These are phyloP conservation scores for Aphaenogaster ashmeadi DNA, from an alignment of 1,140 invertebrate species.

Conservation along the genomic window DNA sequence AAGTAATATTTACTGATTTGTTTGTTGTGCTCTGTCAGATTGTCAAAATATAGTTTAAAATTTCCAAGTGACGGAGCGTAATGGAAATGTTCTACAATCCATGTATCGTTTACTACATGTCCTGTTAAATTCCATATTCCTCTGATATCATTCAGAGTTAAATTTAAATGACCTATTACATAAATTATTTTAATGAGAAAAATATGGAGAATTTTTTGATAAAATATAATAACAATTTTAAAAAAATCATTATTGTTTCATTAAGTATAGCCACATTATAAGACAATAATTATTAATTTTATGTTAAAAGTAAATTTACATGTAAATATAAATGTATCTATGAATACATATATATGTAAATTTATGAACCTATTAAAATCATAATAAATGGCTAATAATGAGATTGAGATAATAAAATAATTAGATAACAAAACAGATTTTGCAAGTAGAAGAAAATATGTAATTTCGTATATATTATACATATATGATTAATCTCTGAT, in stretches of 20 bases:
- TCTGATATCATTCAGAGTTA: neutral
- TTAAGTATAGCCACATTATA: neutral
- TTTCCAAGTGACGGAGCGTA: neutral
- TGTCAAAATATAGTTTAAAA: neutral
- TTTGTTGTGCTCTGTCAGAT: neutral
- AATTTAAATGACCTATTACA: neutral
- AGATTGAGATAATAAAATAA: too few relatives aligned
- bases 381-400: too few relatives aligned
- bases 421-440: too few relatives aligned
- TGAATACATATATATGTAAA: too few relatives aligned
- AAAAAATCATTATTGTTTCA: neutral
- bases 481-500: too few relatives aligned
- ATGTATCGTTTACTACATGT: slow-evolving; percentile 26
- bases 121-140: neutral
- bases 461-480: too few relatives aligned
- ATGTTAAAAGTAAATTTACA: too few relatives aligned
- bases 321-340: too few relatives aligned
- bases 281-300: neutral
- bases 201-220: neutral
- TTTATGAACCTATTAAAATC: too few relatives aligned
- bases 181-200: slow-evolving; percentile 26
- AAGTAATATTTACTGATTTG: slow-evolving; percentile 1
- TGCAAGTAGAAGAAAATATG: too few relatives aligned
- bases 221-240: neutral
- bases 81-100: neutral